These are phyloP conservation scores for Anolis apletophallus DNA, from an alignment of 2,797 vertebrate species.

Conservation along the genomic window DNA sequence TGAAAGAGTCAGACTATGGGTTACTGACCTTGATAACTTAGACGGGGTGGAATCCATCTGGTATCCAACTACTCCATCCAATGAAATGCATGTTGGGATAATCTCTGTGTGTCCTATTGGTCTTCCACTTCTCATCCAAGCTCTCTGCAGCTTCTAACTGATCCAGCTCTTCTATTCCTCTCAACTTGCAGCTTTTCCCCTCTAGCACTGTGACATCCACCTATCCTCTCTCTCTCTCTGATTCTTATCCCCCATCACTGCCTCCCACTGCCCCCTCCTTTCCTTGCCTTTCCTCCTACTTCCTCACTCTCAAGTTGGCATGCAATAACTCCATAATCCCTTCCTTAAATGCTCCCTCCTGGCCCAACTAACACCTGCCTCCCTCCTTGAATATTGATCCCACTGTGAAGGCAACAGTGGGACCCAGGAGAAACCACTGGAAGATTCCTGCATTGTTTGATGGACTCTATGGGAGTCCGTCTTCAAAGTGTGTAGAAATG, in stretches of 20 bases:
- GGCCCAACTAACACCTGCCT: background rate
- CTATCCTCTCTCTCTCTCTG: background rate
- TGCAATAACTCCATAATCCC: background rate
- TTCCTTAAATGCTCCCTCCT: background rate
- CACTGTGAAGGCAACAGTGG: background rate
- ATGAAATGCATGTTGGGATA: background rate
- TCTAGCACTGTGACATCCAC: background rate
- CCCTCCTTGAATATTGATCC: background rate
- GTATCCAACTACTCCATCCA: background rate
- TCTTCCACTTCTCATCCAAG: background rate
- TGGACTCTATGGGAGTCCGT: too few species aligned
- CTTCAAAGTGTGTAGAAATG: too few species aligned
- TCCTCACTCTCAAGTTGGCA: background rate
- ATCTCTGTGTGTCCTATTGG: background rate
- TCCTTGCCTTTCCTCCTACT: background rate
- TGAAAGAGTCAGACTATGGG: constrained; percentile 15
- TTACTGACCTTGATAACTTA: constrained; percentile 33
- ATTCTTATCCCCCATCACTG: background rate
- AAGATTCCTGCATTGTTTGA: too few species aligned
- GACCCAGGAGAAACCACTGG: too few species aligned
- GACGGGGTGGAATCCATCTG: background rate
- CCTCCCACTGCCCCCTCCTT: background rate
- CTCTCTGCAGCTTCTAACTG: background rate
- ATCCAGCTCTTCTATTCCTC: background rate
- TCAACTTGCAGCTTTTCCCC: background rate